phyloP scores from a whole-genome alignment of 2,113 vertebrate species.

The Zosterops borbonicus region DNA sequence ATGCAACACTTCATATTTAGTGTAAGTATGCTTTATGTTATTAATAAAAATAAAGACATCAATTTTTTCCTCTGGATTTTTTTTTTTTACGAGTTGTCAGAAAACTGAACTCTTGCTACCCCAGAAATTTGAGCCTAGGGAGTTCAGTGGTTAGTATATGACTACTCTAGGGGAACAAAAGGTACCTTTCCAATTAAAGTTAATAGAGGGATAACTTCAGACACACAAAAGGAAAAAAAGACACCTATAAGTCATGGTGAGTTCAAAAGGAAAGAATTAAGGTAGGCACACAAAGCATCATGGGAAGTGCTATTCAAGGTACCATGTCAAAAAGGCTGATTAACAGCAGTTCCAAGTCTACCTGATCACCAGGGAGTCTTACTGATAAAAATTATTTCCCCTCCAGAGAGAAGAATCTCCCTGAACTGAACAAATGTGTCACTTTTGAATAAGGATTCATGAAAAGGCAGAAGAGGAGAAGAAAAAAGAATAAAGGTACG shows the following conservation, averaged over 20 bases:
- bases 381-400: slow-evolving; percentile 82
- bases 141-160: slow-evolving; percentile 76
- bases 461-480: slow-evolving; percentile 66
- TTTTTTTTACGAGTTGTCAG: slow-evolving; percentile 48
- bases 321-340: slow-evolving; percentile 81
- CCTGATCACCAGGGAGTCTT: slow-evolving; percentile 83
- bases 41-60: slow-evolving; percentile 36
- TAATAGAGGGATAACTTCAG: slow-evolving; percentile 83
- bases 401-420: slow-evolving; percentile 78
- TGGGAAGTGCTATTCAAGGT: slow-evolving; percentile 82
- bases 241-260: slow-evolving; percentile 79
- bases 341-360: slow-evolving; percentile 79
- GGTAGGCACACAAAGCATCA: slow-evolving; percentile 79
- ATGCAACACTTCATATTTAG: not conserved
- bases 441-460: slow-evolving; percentile 78
- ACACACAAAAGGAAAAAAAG: slow-evolving; percentile 80
- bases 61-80: not conserved
- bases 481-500: slow-evolving; percentile 69
- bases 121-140: slow-evolving; percentile 73
- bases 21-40: slow-evolving; percentile 27
- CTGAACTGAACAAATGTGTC: slow-evolving; percentile 79
- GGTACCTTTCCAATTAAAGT: slow-evolving; percentile 83
- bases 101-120: slow-evolving; percentile 74
- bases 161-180: slow-evolving; percentile 79
- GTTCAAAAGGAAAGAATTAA: slow-evolving; percentile 83